phyloP scores from a whole-genome alignment of 2,888 invertebrate species.

The Cataglyphis livida region DNA sequence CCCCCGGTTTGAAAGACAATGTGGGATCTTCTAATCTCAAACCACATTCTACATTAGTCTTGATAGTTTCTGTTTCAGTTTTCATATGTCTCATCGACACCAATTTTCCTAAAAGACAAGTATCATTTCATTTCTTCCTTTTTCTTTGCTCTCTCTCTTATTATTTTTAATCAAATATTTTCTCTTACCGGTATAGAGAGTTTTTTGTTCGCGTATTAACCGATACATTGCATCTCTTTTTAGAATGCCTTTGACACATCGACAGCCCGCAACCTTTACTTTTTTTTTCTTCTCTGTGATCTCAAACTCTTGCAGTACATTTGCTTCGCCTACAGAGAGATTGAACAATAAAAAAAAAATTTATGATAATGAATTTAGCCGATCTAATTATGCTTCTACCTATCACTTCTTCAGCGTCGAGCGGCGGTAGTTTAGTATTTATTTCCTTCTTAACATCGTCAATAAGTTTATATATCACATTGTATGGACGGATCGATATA shows the following conservation, averaged over 20 bases:
- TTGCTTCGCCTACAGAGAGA: conserved; percentile 90
- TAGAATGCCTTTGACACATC: conserved; percentile 92
- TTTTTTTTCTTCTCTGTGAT: conserved; percentile 93
- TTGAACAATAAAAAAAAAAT: not conserved
- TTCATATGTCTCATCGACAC: conserved; percentile 96
- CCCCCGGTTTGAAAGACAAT: conserved; percentile 91
- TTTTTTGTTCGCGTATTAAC: conserved; percentile 89
- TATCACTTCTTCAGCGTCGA: conserved; percentile 91
- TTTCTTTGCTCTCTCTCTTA: not conserved
- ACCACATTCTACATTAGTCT: conserved; percentile 96
- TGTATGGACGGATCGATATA: conserved; percentile 90
- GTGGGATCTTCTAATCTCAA: conserved; percentile 90
- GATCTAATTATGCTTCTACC: conserved; percentile 86
- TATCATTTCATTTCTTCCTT: not conserved
- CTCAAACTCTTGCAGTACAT: conserved; percentile 93
- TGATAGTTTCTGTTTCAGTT: conserved; percentile 93
- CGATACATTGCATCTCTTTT: conserved; percentile 90
- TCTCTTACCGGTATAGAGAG: conserved; percentile 90
- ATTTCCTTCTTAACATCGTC: conserved; percentile 95
- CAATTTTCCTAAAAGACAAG: conserved; percentile 87
- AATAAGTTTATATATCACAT: conserved; percentile 97
- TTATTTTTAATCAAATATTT: not conserved
- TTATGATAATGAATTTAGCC: not conserved
- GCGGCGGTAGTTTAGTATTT: conserved; percentile 89
- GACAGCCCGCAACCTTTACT: conserved; percentile 95